These are phyloP conservation scores for Beaufortia kweichowensis DNA, from an alignment of 2,113 vertebrate species.

Conservation along the genomic window DNA sequence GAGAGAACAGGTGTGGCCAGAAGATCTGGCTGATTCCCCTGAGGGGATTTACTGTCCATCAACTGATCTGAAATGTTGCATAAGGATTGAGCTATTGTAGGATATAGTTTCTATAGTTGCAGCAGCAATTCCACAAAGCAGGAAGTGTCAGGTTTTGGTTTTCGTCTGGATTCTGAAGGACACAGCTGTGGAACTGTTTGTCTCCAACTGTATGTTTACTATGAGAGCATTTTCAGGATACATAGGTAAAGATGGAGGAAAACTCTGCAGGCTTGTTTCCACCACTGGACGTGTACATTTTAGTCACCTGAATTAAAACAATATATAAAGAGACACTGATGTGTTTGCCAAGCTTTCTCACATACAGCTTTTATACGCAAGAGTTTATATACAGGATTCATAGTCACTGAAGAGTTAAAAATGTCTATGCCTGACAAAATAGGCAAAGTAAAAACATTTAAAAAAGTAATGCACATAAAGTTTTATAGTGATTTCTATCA, in stretches of 20 bases:
- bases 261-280: not conserved
- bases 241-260: not conserved
- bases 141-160: not conserved
- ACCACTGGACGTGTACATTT: not conserved
- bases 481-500: no score
- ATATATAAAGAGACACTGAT: not conserved
- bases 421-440: no score
- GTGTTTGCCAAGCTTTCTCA: no score
- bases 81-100: not conserved
- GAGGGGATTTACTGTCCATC: not conserved
- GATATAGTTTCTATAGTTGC: not conserved
- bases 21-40: not conserved
- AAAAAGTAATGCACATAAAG: no score
- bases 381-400: no score
- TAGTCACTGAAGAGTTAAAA: no score
- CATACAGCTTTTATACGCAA: not conserved
- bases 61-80: not conserved
- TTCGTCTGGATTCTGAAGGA: not conserved
- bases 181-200: not conserved
- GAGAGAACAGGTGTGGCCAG: not conserved
- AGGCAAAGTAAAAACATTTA: no score
- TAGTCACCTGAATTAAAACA: slow-evolving; percentile 24
- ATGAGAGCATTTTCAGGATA: not conserved
- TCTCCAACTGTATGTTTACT: not conserved
- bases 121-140: not conserved